Base-by-base conservation (phyloP, 2,888 invertebrate species). In the Athalia circularis region DNA sequence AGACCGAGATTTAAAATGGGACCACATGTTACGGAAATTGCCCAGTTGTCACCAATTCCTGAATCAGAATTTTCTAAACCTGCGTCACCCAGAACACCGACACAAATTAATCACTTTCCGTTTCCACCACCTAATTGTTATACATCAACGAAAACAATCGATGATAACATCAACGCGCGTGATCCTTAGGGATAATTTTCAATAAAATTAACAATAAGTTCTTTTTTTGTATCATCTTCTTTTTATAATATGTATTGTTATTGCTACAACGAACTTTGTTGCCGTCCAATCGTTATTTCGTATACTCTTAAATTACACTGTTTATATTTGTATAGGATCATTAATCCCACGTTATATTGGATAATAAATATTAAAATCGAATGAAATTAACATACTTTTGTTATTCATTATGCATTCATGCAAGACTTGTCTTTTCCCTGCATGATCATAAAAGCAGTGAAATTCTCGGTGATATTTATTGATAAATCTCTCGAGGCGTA, bases 51-150 rank as follows among this genome's bases (percentile, higher is more conserved):
- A 77, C 95, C 95, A 50, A 95, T 95, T 77, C 93, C 94, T 79
- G 95, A 95, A 85, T 94, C 94, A 65, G 95, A 95, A 50, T 90
- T 94, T 15, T 94, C 94, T 67, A 95, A 95, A 90, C 94, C 94
- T 1, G 93, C 94, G 13, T 94, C 94, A 78, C 94, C 94, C 84
- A 86, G 91, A 86, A 88, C 87, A 80, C 89, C 85, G 82, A 90
- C 86, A 0, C 91, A 91, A 80, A 87, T 90, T 82, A 88, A 91
- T 45, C 91, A 91, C 81, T 90, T 89, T 77, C 82, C 88, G 8
- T 89, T 90, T 80, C 88, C 90, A 81, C 89, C 88, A 80, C 86
- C 83, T 79, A 62, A 8, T 62, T 15, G 29, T 13, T 15, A 13
- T 13, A n/a, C 8, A 13, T 54, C 11, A 54, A 54, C n/a, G 11